These are phyloP conservation scores for Lytechinus pictus DNA, from an alignment of 35 echinoderm and acorn worm species.

Conservation along the genomic window DNA sequence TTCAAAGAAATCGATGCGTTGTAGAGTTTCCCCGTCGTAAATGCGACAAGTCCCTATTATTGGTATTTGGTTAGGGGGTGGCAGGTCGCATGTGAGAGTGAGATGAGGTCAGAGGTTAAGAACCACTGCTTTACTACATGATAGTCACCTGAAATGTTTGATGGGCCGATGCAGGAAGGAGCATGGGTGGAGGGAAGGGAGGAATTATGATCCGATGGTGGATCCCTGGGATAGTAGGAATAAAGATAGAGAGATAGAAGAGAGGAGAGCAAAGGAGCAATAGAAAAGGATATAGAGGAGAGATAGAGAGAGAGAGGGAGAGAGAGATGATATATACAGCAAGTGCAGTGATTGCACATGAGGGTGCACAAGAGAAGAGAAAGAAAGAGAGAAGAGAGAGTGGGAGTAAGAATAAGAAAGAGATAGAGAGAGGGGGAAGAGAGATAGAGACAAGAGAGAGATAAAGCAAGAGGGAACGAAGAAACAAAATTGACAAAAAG, in stretches of 20 bases:
- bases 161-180: conserved; percentile 24
- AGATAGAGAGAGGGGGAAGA: not conserved
- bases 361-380: not conserved
- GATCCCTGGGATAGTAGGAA: not conserved
- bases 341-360: no score
- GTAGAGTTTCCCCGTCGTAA: no score
- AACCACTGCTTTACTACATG: not conserved
- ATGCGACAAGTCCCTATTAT: no score
- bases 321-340: not conserved
- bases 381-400: not conserved
- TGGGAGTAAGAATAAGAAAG: not conserved
- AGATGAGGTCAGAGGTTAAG: not conserved
- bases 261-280: not conserved
- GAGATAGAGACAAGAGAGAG: not conserved
- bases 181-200: not conserved
- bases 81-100: not conserved
- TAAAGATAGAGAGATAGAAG: not conserved
- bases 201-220: conserved; percentile 19
- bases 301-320: not conserved
- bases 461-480: not conserved
- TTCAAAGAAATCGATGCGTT: no score
- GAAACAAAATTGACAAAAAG: not conserved
- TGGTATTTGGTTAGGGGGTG: not conserved
- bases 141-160: conserved; percentile 26
- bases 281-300: not conserved